These are phyloP conservation scores for Panorpa germanica DNA, from an alignment of 2,888 invertebrate genomes.

Conservation along the genomic window DNA sequence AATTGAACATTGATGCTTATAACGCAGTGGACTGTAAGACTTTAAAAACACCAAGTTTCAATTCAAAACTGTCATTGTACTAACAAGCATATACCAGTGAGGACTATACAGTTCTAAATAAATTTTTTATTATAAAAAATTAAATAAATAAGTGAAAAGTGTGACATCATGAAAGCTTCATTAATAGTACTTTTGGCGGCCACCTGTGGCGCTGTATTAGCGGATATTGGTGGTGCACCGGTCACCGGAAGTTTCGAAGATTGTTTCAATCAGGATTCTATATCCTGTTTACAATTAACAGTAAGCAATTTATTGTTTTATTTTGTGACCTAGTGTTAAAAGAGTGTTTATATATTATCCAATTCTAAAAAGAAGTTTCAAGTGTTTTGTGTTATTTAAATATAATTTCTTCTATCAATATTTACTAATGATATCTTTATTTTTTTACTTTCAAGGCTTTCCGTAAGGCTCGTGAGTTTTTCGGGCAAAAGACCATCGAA, in stretches of 20 bases:
- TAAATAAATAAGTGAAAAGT: slow-evolving; percentile 2
- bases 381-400: too few relatives aligned
- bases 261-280: slow-evolving; percentile 39
- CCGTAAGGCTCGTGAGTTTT: slow-evolving; percentile 34
- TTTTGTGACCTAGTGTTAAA: too few relatives aligned
- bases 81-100: slow-evolving; percentile 3
- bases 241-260: slow-evolving; percentile 26
- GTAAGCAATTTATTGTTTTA: slow-evolving; percentile 18
- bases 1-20: too few relatives aligned
- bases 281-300: slow-evolving; percentile 40
- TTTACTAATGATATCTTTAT: too few relatives aligned
- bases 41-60: too few relatives aligned
- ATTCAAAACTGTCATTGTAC: too few relatives aligned
- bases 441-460: slow-evolving; percentile 28
- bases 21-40: too few relatives aligned
- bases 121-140: slow-evolving; percentile 6
- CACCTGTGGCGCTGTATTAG: slow-evolving; percentile 5
- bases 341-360: too few relatives aligned
- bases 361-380: too few relatives aligned
- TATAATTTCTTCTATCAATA: too few relatives aligned
- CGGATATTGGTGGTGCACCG: slow-evolving; percentile 14
- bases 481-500: slow-evolving; percentile 34
- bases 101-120: slow-evolving; percentile 3
- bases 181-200: slow-evolving; percentile 12
- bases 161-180: slow-evolving; percentile 18